Percentiles rank a stretch among this genome's conserved stretches.
phyloP scores from a whole-genome alignment of 1,140 invertebrate species.

The Drosophila pandora region DNA sequence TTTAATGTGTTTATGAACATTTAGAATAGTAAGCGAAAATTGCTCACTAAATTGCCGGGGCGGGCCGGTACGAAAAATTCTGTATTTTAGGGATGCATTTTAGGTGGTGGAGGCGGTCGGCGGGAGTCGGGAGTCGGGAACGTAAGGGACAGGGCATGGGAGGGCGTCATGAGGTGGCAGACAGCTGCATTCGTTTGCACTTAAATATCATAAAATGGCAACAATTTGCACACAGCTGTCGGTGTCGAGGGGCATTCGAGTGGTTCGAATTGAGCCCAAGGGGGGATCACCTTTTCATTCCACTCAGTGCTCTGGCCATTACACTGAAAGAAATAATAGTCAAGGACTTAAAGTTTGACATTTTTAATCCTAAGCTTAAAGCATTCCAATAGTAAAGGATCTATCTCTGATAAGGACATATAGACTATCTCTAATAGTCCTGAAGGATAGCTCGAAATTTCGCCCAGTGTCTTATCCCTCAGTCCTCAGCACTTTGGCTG shows the following conservation, averaged over 20 bases:
- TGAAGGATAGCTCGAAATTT: constrained; percentile 6
- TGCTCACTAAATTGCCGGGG: constrained; percentile 58
- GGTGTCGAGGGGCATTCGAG: constrained; percentile 31
- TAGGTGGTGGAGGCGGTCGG: not conserved
- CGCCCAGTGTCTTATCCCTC: constrained; percentile 30
- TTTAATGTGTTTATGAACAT: constrained; percentile 81
- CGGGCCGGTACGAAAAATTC: not conserved
- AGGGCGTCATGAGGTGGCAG: constrained; percentile 2
- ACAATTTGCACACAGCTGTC: constrained; percentile 63
- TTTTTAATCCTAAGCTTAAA: not conserved
- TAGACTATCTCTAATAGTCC: too few species aligned
- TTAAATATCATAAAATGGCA: constrained; percentile 53
- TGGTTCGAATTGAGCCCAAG: constrained; percentile 25
- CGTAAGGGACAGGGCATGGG: not conserved
- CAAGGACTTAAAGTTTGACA: not conserved
- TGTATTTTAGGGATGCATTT: constrained; percentile 7
- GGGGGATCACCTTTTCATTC: constrained; percentile 3
- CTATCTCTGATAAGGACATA: too few species aligned
- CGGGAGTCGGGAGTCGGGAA: too few species aligned
- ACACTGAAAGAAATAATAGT: not conserved
- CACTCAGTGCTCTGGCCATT: not conserved
- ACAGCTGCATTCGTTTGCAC: constrained; percentile 58
- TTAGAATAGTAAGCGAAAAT: constrained; percentile 75
- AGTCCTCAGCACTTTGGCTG: constrained; percentile 12
- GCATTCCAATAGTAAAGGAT: too few species aligned